Evolutionary conservation across 2,888 invertebrate species (phyloP).

Genomic region (Phaedon cochleariae): DNA sequence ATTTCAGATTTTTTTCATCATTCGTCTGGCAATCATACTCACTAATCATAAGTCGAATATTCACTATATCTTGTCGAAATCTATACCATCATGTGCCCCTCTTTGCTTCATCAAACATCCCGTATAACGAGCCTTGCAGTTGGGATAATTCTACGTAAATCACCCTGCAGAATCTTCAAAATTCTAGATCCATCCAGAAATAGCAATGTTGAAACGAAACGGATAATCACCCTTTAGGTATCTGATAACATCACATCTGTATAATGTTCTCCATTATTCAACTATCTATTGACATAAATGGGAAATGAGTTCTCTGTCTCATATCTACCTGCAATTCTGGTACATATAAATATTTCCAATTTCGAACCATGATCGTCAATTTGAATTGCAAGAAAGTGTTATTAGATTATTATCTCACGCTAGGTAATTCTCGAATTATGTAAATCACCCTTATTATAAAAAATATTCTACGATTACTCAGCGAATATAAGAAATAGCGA

Average conservation of each 20-base stretch:
- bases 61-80: too few species aligned
- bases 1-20: too few species aligned
- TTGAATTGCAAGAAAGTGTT: constrained; percentile 26
- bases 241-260: background rate
- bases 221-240: background rate
- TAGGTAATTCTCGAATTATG: constrained; percentile 28
- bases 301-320: background rate
- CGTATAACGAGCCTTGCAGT: too few species aligned
- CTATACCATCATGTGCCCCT: too few species aligned
- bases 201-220: too few species aligned
- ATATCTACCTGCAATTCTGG: background rate
- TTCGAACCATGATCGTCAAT: constrained; percentile 24
- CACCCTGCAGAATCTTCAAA: too few species aligned
- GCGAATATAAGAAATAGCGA: constrained; percentile 16
- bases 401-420: constrained; percentile 27
- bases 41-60: too few species aligned
- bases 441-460: constrained; percentile 22
- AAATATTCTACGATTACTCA: constrained; percentile 21
- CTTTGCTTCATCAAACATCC: too few species aligned
- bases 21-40: too few species aligned
- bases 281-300: background rate
- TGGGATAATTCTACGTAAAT: too few species aligned
- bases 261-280: too few species aligned
- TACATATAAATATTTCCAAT: constrained; percentile 22
- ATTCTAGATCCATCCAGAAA: too few species aligned